Percentiles rank a stretch among this genome's conserved stretches.
These are phyloP conservation scores for Allygus modestus DNA, from an alignment of 2,888 invertebrate genomes.

Conservation along the genomic window DNA sequence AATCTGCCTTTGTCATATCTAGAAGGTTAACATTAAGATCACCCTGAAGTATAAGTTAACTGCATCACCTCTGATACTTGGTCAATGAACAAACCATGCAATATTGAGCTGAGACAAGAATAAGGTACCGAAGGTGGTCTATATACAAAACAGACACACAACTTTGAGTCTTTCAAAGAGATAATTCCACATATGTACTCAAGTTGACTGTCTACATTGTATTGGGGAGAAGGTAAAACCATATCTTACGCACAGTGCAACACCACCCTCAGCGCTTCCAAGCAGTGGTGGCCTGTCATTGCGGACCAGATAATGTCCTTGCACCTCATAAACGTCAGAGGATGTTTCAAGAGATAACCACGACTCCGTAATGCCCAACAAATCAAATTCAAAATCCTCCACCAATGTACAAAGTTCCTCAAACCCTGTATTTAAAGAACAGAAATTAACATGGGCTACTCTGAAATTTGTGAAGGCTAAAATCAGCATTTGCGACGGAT, in stretches of 20 bases:
- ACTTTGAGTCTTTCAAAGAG: background rate
- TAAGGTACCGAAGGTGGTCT: constrained; percentile 21
- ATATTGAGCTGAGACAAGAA: background rate
- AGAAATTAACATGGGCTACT: constrained; percentile 23
- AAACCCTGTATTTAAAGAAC: constrained; percentile 32
- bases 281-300: background rate
- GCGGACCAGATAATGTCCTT: background rate
- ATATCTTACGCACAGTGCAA: background rate
- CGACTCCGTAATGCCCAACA: constrained; percentile 22
- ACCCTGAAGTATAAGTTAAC: constrained; percentile 9
- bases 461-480: background rate
- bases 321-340: background rate
- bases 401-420: constrained; percentile 1
- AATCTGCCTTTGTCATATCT: background rate
- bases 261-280: constrained; percentile 11
- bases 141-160: constrained; percentile 23
- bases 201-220: background rate
- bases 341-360: background rate
- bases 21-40: background rate
- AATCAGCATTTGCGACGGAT: no score
- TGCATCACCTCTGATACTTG: background rate
- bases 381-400: constrained; percentile 22
- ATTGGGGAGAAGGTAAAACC: background rate
- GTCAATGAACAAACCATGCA: constrained; percentile 19
- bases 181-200: constrained; percentile 13